Conservation (phyloP, 2,888 invertebrate genomes). For the Pseudococcus longispinus region DNA sequence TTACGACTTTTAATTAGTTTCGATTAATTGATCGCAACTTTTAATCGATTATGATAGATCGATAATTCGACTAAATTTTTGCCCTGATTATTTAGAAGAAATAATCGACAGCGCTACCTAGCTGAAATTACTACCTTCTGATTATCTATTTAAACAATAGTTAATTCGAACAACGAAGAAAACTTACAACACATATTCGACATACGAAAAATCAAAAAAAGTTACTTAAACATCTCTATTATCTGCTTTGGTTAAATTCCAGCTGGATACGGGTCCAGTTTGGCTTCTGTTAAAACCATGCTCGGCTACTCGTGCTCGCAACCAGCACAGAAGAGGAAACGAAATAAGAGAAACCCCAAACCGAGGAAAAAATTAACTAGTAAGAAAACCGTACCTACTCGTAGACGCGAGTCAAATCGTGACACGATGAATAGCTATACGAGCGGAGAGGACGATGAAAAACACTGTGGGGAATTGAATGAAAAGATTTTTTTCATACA, state of each 20-base stretch:
- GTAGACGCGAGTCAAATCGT: background rate
- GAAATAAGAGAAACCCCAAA: too few relatives aligned
- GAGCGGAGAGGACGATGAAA: background rate
- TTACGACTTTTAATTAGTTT: too few relatives aligned
- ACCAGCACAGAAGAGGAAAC: background rate
- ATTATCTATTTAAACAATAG: too few relatives aligned
- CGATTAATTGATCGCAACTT: too few relatives aligned
- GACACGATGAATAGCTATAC: constrained; percentile 6
- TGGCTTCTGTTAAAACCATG: background rate
- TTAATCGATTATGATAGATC: too few relatives aligned
- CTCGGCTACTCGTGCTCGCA: background rate
- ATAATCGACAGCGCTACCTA: too few relatives aligned
- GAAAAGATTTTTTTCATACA: constrained; percentile 3
- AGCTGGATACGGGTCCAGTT: background rate
- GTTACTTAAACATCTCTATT: background rate
- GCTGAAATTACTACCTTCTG: too few relatives aligned
- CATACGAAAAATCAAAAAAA: background rate
- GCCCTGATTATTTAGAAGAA: too few relatives aligned
- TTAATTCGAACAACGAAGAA: too few relatives aligned
- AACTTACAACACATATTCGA: too few relatives aligned
- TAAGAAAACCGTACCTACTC: background rate
- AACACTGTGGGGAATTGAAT: constrained; percentile 12
- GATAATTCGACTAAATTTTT: too few relatives aligned
- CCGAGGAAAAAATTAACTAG: background rate
- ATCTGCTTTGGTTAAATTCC: background rate